Percentiles rank a stretch among this genome's conserved stretches.
Evolutionary conservation across 2,113 vertebrate species (phyloP).

Genomic region (Syngnathus scovelli): DNA sequence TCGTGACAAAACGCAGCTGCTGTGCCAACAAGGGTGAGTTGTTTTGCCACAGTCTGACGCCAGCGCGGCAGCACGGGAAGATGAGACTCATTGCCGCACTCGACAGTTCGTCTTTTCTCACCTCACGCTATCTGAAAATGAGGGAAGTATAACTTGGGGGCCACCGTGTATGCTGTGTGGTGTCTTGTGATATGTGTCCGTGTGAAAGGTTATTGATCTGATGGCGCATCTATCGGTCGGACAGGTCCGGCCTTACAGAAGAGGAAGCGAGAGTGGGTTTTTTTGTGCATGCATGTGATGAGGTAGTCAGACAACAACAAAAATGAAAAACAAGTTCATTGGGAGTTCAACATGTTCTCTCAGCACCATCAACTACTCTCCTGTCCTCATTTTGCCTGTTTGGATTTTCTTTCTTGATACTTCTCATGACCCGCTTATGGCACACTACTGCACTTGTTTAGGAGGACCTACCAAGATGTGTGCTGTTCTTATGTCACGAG

Average conservation of each 20-base stretch:
- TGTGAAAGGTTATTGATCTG: constrained; percentile 42
- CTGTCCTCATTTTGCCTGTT: constrained; percentile 4
- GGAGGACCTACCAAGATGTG: constrained; percentile 26
- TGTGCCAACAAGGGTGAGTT: constrained; percentile 19
- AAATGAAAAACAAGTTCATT: constrained; percentile 50
- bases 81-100: constrained; percentile 17
- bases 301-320: constrained; percentile 22
- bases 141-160: constrained; percentile 31
- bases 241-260: constrained; percentile 25
- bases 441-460: not conserved
- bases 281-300: constrained; percentile 19
- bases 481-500: not conserved
- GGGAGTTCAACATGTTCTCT: constrained; percentile 40
- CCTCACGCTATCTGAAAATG: constrained; percentile 39
- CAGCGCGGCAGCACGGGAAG: constrained; percentile 18
- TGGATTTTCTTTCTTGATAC: not conserved
- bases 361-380: constrained; percentile 4
- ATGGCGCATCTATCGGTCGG: constrained; percentile 40
- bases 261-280: constrained; percentile 38
- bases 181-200: constrained; percentile 11
- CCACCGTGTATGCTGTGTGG: not conserved
- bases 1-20: constrained; percentile 26
- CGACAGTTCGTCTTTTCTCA: constrained; percentile 38
- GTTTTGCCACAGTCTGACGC: constrained; percentile 53
- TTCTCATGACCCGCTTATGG: not conserved